Conservation (phyloP, 2,797 vertebrate genomes). For the Ispidina lecontei region DNA sequence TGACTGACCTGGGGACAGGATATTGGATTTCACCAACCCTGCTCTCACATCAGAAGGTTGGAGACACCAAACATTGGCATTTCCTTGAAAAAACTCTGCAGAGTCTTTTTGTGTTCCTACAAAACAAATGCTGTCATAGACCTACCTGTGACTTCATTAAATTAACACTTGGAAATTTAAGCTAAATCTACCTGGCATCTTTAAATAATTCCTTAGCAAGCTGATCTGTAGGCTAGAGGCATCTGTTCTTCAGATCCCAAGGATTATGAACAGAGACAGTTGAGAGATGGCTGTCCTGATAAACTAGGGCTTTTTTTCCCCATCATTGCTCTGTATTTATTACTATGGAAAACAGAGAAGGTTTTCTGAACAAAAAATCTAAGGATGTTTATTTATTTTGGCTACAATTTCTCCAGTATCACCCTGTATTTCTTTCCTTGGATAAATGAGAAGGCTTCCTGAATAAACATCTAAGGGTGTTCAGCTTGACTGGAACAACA, state of each 20-base stretch:
- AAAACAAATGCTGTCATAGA: background rate
- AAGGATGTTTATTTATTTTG: slow-evolving; percentile 12
- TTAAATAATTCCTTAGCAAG: background rate
- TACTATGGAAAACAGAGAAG: background rate
- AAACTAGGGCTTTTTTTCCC: background rate
- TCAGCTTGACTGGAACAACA: slow-evolving; percentile 28
- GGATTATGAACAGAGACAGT: background rate
- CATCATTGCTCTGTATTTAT: background rate
- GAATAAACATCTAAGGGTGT: slow-evolving; percentile 7
- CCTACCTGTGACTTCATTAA: background rate
- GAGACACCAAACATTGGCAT: background rate
- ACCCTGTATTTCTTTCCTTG: background rate
- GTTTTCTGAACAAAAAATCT: background rate
- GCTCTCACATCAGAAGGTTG: background rate
- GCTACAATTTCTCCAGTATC: background rate
- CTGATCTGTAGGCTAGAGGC: background rate
- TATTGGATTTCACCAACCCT: background rate
- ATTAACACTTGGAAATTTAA: background rate
- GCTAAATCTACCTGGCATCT: background rate
- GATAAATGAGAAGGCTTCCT: slow-evolving; percentile 28
- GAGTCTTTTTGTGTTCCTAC: background rate
- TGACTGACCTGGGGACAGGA: background rate
- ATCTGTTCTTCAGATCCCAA: background rate
- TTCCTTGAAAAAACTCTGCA: background rate
- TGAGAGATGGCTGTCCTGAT: background rate